Percentiles rank a stretch among this genome's conserved stretches.
Conservation (phyloP, 2,797 vertebrate genomes). For the Microctenopoma steveboyesi region DNA sequence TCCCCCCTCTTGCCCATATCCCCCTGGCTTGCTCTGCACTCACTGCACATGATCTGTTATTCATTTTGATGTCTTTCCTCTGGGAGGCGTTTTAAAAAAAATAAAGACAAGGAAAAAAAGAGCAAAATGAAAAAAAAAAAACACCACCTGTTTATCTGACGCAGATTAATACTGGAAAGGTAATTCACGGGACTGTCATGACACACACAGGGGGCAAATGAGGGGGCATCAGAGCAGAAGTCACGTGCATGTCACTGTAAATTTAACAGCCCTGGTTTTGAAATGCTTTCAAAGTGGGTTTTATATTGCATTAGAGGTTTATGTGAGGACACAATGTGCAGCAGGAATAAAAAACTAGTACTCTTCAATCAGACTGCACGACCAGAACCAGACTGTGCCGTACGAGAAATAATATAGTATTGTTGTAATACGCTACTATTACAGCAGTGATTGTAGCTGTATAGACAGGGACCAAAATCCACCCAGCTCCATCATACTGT, state of each 20-base stretch:
- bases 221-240: conserved; percentile 43
- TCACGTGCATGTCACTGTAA: conserved; percentile 23
- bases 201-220: conserved; percentile 61
- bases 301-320: conserved; percentile 33
- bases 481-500: conserved; percentile 38
- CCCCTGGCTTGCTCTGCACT: conserved; percentile 69
- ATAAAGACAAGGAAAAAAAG: conserved; percentile 24
- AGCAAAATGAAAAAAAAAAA: conserved; percentile 39
- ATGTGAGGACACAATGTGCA: conserved; percentile 20
- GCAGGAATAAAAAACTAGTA: neutral
- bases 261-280: conserved; percentile 30
- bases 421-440: conserved; percentile 3
- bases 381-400: neutral
- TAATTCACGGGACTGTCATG: conserved; percentile 68
- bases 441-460: conserved; percentile 10
- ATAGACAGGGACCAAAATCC: conserved; percentile 20
- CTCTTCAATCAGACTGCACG: conserved; percentile 5
- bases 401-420: conserved; percentile 1
- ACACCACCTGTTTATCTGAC: conserved; percentile 82
- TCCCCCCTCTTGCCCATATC: conserved; percentile 33
- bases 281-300: conserved; percentile 55
- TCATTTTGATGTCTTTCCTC: conserved; percentile 79
- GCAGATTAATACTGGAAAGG: conserved; percentile 55
- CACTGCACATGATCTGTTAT: conserved; percentile 78
- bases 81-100: conserved; percentile 59